Evolutionary conservation across 2,888 invertebrate species (phyloP), one percentile per base, ranked within the genome.

Genomic region (Brachynemurus nebulosus): DNA sequence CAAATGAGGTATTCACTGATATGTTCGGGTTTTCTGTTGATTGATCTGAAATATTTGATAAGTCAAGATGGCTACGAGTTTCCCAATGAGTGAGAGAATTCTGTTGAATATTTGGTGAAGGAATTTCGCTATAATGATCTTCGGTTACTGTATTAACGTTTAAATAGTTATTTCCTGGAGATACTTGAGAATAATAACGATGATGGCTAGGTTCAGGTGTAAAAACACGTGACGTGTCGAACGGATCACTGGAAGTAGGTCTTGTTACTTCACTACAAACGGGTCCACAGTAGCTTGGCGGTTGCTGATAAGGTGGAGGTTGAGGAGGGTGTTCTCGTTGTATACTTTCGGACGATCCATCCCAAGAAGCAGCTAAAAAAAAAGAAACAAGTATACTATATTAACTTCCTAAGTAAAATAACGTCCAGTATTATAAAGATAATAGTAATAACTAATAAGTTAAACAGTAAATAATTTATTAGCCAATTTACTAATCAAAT

Each of bases 181-280:
- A 59, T 3, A 65, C 66, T 39, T 62, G 64, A 25, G 66, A 66
- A 48, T 67, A 67, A 44, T 67, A 66, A 7, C 66, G 55, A 1
- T 61, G 62, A 18, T 33, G 17, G 11, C 17, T 20, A 11, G 35
- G 44, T 6, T 35, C 42, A 12, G 48, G 48, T 30, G 47, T 50
- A 44, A 48, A 57, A 27, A 58, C 35, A 20, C 52, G 50, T 2
- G 75, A 76, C 0, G 81, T 82, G 53, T 82, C 81, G 52, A 82
- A 81, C 0, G 81, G 81, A 65, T 82, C 80, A 7, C 63, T 62
- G n/a, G 52, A 55, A 4, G 52, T 40, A 1, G 53, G 21, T 47
- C 39, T 36, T 42, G 50, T 47, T 6, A 36, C 47, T 47, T 41
- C 35, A 12, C 45, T 55, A 49, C 62, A 60, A 49, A 61, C 61